phyloP scores from a whole-genome alignment of 2,888 invertebrate species.

The Noctua pronuba region DNA sequence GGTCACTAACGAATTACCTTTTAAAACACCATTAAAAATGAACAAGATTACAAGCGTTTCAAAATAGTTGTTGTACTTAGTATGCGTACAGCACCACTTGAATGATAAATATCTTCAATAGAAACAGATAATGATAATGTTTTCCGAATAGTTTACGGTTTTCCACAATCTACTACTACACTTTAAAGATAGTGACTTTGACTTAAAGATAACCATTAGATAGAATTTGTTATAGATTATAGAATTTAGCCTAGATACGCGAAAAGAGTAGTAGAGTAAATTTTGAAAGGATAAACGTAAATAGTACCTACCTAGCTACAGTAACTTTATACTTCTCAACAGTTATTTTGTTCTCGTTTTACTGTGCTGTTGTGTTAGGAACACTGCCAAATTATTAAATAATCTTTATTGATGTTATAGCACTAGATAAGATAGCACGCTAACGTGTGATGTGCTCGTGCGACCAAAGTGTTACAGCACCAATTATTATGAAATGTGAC shows the following conservation, averaged over 20 bases:
- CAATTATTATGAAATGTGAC: no score
- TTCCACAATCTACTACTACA: slow-evolving; percentile 8
- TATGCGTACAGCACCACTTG: not conserved
- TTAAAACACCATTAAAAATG: not conserved
- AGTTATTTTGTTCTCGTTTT: not conserved
- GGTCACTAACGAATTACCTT: not conserved
- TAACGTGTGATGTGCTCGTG: not conserved
- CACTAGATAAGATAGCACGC: slow-evolving; percentile 30
- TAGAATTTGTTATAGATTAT: slow-evolving; percentile 15
- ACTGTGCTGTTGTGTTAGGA: not conserved
- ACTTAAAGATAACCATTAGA: slow-evolving; percentile 9
- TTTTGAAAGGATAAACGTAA: not conserved
- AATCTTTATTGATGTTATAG: slow-evolving; percentile 52
- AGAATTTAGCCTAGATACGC: not conserved
- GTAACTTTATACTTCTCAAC: not conserved
- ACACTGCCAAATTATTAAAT: slow-evolving; percentile 26
- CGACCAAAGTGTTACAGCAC: not conserved
- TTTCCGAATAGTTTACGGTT: not conserved
- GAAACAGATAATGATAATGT: slow-evolving; percentile 2
- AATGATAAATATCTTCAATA: not conserved
- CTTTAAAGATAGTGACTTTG: not conserved
- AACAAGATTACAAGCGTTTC: not conserved
- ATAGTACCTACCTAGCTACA: not conserved
- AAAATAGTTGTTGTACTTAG: not conserved
- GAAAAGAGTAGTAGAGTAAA: not conserved